phyloP scores from a whole-genome alignment of 2,888 invertebrate genomes.

The Andricus curvator region DNA sequence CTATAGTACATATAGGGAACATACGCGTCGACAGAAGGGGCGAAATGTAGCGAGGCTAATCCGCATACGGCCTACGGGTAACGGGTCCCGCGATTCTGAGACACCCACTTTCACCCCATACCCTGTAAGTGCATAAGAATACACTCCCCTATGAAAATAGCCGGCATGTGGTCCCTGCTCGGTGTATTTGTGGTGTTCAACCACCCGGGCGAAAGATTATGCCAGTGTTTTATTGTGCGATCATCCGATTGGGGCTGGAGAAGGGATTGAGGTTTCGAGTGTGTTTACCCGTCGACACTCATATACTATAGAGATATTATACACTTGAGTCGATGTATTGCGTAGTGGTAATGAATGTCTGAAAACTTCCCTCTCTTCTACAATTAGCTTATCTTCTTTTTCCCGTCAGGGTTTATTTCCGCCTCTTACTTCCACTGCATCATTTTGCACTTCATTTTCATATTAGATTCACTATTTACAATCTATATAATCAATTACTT shows the following conservation, averaged over 20 bases:
- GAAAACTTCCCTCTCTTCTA: background rate
- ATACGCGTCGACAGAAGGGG: constrained; percentile 77
- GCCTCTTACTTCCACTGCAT: no score
- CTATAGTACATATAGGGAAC: constrained; percentile 54
- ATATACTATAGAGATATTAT: constrained; percentile 11
- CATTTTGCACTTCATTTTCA: no score
- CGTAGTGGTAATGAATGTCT: background rate
- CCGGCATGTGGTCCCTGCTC: constrained; percentile 66
- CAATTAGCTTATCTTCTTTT: background rate
- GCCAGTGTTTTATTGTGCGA: constrained; percentile 75
- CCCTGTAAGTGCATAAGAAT: constrained; percentile 61
- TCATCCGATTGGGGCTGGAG: constrained; percentile 71
- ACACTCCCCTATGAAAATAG: constrained; percentile 59
- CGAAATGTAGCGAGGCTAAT: constrained; percentile 77
- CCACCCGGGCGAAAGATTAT: constrained; percentile 72
- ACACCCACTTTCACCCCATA: constrained; percentile 51
- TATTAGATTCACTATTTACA: no score
- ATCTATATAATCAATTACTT: no score
- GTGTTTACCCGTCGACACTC: constrained; percentile 57
- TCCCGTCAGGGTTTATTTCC: no score
- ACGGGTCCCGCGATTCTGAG: constrained; percentile 47
- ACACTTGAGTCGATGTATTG: background rate
- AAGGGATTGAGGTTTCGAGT: constrained; percentile 53
- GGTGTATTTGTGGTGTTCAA: constrained; percentile 70
- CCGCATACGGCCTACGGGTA: constrained; percentile 62